phyloP scores from a whole-genome alignment of 2,113 vertebrate genomes.

The Synodontis membranacea region DNA sequence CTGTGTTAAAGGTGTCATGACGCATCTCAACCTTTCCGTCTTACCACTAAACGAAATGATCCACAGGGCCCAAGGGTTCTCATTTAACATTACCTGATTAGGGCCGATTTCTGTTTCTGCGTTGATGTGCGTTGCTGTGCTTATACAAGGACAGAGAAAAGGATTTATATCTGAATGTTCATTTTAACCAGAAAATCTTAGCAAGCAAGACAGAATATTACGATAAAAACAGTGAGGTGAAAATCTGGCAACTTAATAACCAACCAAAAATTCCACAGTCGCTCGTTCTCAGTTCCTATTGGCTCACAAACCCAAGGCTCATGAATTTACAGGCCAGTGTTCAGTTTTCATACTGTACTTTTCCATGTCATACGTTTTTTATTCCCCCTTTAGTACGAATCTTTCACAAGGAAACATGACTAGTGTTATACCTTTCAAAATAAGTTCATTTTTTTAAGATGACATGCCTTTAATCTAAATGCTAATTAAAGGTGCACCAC shows the following conservation, averaged over 20 bases:
- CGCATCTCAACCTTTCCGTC: background rate
- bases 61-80: background rate
- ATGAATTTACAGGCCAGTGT: background rate
- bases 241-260: background rate
- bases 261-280: background rate
- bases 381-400: background rate
- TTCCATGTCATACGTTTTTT: background rate
- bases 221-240: background rate
- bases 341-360: background rate
- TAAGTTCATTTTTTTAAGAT: background rate
- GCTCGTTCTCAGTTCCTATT: background rate
- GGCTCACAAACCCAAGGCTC: background rate
- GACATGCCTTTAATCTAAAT: background rate
- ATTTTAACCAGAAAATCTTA: background rate
- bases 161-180: background rate
- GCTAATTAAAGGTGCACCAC: background rate
- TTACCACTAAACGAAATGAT: background rate
- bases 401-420: background rate
- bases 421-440: background rate
- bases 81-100: background rate
- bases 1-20: conserved; percentile 5
- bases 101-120: background rate
- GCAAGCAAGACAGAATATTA: background rate
- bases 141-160: background rate
- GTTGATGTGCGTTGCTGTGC: background rate